Evolutionary conservation across 2,797 vertebrate species (phyloP).

Genomic region (Columba guinea): DNA sequence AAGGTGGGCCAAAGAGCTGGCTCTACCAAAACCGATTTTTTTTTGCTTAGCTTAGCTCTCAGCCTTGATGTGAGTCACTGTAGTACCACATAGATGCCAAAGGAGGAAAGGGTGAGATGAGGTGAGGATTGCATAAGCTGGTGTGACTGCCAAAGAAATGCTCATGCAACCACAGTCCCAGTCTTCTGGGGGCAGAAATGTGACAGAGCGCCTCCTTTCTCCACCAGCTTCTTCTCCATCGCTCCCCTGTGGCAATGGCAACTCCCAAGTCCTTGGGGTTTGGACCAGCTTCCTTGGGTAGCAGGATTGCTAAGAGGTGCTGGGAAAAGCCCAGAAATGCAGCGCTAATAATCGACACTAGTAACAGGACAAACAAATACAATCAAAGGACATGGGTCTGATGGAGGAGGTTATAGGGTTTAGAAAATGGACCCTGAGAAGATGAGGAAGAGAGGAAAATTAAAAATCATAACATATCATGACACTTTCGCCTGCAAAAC

Average conservation of each 20-base stretch:
- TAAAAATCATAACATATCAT: background rate
- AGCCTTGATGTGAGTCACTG: constrained; percentile 30
- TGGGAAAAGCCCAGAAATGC: constrained; percentile 13
- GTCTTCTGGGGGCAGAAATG: constrained; percentile 38
- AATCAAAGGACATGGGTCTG: background rate
- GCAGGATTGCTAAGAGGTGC: background rate
- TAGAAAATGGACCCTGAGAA: background rate
- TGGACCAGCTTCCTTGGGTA: background rate
- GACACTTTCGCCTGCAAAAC: background rate
- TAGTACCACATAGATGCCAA: constrained; percentile 39
- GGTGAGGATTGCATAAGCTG: constrained; percentile 64
- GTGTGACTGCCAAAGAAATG: constrained; percentile 32
- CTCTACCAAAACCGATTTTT: background rate
- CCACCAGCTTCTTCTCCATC: background rate
- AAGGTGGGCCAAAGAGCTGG: background rate
- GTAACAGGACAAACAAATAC: background rate
- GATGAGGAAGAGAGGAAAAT: background rate
- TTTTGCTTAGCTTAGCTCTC: background rate
- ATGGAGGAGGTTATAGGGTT: background rate
- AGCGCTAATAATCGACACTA: background rate
- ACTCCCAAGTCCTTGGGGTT: background rate
- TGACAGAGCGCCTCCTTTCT: background rate
- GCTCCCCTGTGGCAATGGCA: background rate
- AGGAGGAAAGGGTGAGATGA: constrained; percentile 59
- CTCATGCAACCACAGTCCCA: constrained; percentile 27